Evolutionary conservation across 2,797 vertebrate species (phyloP).

Genomic region (Leucoraja ocellata): DNA sequence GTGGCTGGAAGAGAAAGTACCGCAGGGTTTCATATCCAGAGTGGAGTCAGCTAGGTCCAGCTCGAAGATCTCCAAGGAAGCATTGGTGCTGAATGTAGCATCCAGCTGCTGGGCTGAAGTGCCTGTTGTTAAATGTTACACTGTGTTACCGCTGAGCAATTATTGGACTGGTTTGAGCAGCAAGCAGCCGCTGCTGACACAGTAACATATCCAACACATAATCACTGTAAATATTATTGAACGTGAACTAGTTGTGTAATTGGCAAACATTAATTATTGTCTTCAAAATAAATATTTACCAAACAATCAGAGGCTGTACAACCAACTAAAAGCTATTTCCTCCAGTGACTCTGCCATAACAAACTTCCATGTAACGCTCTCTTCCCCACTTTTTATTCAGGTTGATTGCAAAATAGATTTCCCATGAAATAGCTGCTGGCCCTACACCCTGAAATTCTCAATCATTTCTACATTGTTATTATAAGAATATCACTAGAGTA

Average conservation of each 20-base stretch:
- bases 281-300: background rate
- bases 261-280: background rate
- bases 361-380: background rate
- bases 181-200: background rate
- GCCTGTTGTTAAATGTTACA: constrained; percentile 56
- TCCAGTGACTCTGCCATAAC: background rate
- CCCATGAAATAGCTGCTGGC: background rate
- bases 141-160: background rate
- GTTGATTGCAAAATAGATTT: background rate
- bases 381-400: background rate
- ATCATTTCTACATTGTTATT: background rate
- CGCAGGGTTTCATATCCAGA: constrained; percentile 86
- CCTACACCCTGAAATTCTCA: background rate
- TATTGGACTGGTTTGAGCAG: background rate
- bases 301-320: background rate
- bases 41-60: constrained; percentile 79
- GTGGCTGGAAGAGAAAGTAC: constrained; percentile 76
- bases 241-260: background rate
- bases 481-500: background rate
- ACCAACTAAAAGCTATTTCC: background rate
- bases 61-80: constrained; percentile 90
- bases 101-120: constrained; percentile 96
- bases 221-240: background rate
- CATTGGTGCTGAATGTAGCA: constrained; percentile 90
- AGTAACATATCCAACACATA: too few relatives aligned